A percentile compares a stretch with the other conserved stretches of the same genome.
phyloP scores from a whole-genome alignment of 2,888 invertebrate species.

The Noctuana brunneofusca region DNA sequence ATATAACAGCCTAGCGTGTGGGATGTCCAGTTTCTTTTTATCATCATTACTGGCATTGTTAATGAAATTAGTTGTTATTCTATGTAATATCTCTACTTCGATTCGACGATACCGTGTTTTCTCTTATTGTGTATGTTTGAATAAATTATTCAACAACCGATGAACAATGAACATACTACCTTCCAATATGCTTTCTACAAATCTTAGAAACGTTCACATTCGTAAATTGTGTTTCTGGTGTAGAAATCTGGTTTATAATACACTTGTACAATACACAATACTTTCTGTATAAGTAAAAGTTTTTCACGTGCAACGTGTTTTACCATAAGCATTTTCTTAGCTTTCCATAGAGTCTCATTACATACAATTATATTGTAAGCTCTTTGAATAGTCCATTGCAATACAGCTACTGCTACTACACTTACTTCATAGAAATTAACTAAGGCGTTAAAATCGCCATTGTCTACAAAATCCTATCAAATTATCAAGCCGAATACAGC shows the following conservation, averaged over 20 bases:
- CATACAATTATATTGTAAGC: too few relatives aligned
- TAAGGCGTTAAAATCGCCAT: conserved; percentile 32
- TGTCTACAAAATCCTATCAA: conserved; percentile 54
- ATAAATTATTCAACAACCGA: conserved; percentile 9
- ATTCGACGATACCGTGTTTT: conserved; percentile 14
- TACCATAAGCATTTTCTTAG: too few relatives aligned
- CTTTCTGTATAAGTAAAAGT: too few relatives aligned
- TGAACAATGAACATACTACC: not conserved
- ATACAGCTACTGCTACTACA: not conserved
- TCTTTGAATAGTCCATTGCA: not conserved
- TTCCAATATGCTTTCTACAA: not conserved
- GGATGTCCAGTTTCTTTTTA: conserved; percentile 46
- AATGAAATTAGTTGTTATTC: conserved; percentile 37
- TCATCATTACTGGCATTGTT: conserved; percentile 41
- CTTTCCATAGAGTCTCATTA: too few relatives aligned
- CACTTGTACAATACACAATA: too few relatives aligned
- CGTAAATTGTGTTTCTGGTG: too few relatives aligned
- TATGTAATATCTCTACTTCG: conserved; percentile 24
- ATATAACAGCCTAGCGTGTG: conserved; percentile 57
- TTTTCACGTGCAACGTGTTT: too few relatives aligned
- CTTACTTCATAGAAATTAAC: conserved; percentile 24
- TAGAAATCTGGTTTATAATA: too few relatives aligned
- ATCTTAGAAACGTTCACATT: too few relatives aligned
- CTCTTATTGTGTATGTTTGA: conserved; percentile 12
- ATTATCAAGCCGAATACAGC: conserved; percentile 64